Evolutionary conservation across 2,888 invertebrate genomes (phyloP), one percentile per base, ranked within the genome.

Genomic region (Mamestra brassicae): DNA sequence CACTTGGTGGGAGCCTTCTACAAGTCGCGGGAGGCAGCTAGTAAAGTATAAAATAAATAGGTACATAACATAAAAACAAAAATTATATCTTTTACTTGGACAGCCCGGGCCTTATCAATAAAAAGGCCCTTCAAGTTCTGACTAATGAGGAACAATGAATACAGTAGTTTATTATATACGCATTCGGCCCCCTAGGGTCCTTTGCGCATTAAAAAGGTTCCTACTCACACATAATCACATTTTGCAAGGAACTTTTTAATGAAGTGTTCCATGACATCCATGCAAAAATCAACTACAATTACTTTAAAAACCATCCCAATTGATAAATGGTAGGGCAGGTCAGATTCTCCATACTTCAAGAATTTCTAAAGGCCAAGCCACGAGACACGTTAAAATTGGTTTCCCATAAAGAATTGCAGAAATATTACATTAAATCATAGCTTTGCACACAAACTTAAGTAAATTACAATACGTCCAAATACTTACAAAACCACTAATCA

Each of bases 291-390:
- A 36, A 76, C 38, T 36, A 34, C 36, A 54, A 72, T 63, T 55
- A 26, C 26, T 13, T 66, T 45, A 26, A 67, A 64, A 54, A 38
- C 54, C 36, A 60, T 71, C 11, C n/a, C 50, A 76, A 80, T 74
- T 38, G 26, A 54, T 67, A 68, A 65, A 60, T 70, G 5, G 34
- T 60, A 58, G 47, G 47, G 26, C 45, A 50, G 15, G 60, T 68
- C 34, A 42, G 36, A 66, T 68, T 82, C 61, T 65, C 47, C 64
- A 54, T 57, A 36, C 55, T 62, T 65, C 38, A 68, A 47, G 65
- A 77, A 69, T 62, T 71, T 58, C 17, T 13, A 36, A 58, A 58
- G 54, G 3, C 13, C 4, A 69, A 47, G 13, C n/a, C 74, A 50
- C n/a, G n/a, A 26, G n/a, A 57, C 5, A 54, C n/a, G 42, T 50